A percentile compares a stretch with the other conserved stretches of the same genome.
Evolutionary conservation across 2,888 invertebrate genomes (phyloP).

Genomic region (Dyspetes luteomarginatus): DNA sequence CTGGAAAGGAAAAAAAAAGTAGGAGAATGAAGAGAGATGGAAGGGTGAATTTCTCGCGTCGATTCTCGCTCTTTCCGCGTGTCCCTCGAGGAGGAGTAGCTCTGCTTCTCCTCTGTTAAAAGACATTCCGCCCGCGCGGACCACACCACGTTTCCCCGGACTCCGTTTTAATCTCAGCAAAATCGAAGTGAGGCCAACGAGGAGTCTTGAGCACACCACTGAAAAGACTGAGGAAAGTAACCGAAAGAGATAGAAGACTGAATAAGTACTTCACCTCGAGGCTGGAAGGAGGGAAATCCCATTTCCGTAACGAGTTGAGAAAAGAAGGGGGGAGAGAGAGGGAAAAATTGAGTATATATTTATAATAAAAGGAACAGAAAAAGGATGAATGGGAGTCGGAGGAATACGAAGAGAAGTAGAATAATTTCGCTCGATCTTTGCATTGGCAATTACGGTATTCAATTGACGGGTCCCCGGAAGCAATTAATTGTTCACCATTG

Average conservation of each 20-base stretch:
- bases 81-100: constrained; percentile 29
- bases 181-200: constrained; percentile 59
- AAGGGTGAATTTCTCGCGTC: constrained; percentile 49
- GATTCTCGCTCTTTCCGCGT: constrained; percentile 21
- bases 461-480: constrained; percentile 21
- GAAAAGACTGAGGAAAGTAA: constrained; percentile 18
- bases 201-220: constrained; percentile 26
- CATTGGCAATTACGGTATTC: constrained; percentile 41
- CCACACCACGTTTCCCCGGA: constrained; percentile 36
- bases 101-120: constrained; percentile 49
- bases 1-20: neutral
- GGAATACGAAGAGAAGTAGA: constrained; percentile 26
- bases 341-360: constrained; percentile 10
- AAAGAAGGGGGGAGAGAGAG: constrained; percentile 15
- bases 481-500: neutral
- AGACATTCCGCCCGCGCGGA: constrained; percentile 53
- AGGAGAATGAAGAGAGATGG: constrained; percentile 15
- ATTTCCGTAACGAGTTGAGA: constrained; percentile 57
- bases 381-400: neutral
- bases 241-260: constrained; percentile 25
- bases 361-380: neutral
- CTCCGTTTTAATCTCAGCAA: constrained; percentile 65
- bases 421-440: constrained; percentile 20
- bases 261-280: constrained; percentile 56
- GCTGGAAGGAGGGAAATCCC: constrained; percentile 51